Conservation (phyloP, 2,113 vertebrate species). For the Gallinago undulata region DNA sequence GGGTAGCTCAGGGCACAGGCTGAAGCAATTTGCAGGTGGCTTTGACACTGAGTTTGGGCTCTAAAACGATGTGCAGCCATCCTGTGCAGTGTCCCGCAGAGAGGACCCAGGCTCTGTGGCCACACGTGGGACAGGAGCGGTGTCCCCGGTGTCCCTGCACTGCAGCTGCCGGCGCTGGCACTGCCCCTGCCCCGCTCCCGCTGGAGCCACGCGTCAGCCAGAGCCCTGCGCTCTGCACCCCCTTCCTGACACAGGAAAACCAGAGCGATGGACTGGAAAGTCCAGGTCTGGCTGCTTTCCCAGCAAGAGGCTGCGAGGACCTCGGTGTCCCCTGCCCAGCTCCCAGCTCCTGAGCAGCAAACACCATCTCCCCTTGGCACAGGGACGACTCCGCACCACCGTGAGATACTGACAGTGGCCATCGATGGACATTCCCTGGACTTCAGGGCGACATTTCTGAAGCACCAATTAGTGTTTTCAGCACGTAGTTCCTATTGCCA, state of each 20-base stretch:
- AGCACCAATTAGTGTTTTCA: background rate
- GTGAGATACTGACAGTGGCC: accelerated
- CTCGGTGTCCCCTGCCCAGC: background rate
- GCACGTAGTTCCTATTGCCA: accelerated
- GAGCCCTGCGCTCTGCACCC: background rate
- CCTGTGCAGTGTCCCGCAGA: accelerated
- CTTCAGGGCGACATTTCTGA: background rate
- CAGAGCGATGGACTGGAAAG: background rate
- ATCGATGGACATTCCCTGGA: accelerated
- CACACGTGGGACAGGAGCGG: accelerated
- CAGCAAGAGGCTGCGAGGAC: background rate
- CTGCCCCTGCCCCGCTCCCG: accelerated
- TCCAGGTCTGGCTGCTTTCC: background rate
- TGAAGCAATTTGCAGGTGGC: accelerated
- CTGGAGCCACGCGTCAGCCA: background rate
- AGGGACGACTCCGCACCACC: accelerated
- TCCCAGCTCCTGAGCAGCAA: background rate
- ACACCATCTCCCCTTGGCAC: accelerated
- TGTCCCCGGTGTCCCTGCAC: accelerated
- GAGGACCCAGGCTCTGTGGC: accelerated
- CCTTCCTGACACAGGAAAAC: accelerated
- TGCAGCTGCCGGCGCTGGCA: background rate
- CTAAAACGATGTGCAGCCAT: accelerated
- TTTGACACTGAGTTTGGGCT: background rate
- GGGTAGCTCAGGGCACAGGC: accelerated